These are phyloP conservation scores for Prorops nasuta DNA, from an alignment of 1,140 invertebrate genomes.

Conservation along the genomic window DNA sequence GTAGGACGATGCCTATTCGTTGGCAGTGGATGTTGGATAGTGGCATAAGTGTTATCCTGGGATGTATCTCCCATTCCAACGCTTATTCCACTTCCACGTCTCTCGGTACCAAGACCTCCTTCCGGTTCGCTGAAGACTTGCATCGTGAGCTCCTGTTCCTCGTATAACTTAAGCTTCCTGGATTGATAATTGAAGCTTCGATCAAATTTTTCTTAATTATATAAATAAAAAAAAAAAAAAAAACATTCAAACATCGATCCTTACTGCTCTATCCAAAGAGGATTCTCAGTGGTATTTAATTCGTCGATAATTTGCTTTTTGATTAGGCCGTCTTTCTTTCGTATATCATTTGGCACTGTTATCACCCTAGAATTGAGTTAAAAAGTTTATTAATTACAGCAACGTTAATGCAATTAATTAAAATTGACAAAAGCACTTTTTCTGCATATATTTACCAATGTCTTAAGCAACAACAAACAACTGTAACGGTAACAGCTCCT, in stretches of 20 bases:
- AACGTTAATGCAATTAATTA: background rate
- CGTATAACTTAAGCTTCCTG: constrained; percentile 84
- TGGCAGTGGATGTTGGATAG: constrained; percentile 71
- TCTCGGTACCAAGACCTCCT: constrained; percentile 48
- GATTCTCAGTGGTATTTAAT: constrained; percentile 86
- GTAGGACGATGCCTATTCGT: constrained; percentile 56
- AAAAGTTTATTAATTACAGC: too few relatives aligned
- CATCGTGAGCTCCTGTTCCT: constrained; percentile 91
- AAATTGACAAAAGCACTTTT: background rate
- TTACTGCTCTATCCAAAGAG: constrained; percentile 89
- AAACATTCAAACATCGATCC: too few relatives aligned
- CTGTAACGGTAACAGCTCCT: constrained; percentile 81
- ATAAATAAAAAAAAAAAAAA: constrained; percentile 3
- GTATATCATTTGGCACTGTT: constrained; percentile 65
- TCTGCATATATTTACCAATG: constrained; percentile 66
- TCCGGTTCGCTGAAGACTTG: constrained; percentile 85
- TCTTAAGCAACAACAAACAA: constrained; percentile 85
- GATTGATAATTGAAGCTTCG: background rate
- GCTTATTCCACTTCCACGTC: constrained; percentile 59
- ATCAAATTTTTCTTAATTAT: background rate
- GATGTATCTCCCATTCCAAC: constrained; percentile 53
- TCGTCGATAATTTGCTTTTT: constrained; percentile 81
- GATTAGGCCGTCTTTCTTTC: constrained; percentile 78
- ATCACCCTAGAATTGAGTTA: constrained; percentile 63
- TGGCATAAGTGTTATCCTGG: constrained; percentile 82